Percentiles rank a stretch among this genome's conserved stretches.
These are phyloP conservation scores for Phoxinus phoxinus DNA, from an alignment of 2,113 vertebrate species.

Conservation along the genomic window DNA sequence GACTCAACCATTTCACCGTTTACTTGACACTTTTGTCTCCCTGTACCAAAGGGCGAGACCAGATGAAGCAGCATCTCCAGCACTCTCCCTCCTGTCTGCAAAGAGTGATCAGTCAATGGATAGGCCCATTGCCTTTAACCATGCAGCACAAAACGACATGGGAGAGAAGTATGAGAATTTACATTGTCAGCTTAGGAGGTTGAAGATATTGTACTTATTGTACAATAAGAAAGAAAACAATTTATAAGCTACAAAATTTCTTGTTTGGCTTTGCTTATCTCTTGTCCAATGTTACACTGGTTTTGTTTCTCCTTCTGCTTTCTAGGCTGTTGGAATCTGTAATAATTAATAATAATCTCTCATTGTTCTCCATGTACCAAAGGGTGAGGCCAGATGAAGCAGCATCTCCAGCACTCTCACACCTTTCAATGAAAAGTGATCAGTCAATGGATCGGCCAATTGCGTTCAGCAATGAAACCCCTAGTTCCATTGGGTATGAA, in stretches of 20 bases:
- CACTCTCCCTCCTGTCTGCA: neutral
- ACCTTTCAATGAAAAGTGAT: neutral
- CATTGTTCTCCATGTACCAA: neutral
- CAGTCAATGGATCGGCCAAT: conserved; percentile 21
- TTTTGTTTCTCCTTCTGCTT: no score
- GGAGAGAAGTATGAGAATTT: neutral
- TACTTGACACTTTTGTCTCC: neutral
- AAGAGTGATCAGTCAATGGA: conserved; percentile 29
- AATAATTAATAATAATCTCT: neutral
- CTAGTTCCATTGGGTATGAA: no score
- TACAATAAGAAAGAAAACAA: no score
- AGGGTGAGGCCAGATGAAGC: neutral
- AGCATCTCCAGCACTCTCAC: neutral
- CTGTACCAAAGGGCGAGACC: neutral
- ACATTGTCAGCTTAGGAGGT: neutral
- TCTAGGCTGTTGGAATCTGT: no score
- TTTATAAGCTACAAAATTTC: no score
- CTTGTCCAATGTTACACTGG: neutral
- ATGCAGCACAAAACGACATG: rapidly evolving
- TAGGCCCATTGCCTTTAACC: neutral
- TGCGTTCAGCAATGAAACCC: neutral
- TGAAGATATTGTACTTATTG: neutral
- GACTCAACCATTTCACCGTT: no score
- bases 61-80: neutral
- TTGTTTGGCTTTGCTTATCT: no score